A percentile compares a stretch with the other conserved stretches of the same genome.
Evolutionary conservation across 2,113 vertebrate species (phyloP).

Genomic region (Platichthys stellatus): DNA sequence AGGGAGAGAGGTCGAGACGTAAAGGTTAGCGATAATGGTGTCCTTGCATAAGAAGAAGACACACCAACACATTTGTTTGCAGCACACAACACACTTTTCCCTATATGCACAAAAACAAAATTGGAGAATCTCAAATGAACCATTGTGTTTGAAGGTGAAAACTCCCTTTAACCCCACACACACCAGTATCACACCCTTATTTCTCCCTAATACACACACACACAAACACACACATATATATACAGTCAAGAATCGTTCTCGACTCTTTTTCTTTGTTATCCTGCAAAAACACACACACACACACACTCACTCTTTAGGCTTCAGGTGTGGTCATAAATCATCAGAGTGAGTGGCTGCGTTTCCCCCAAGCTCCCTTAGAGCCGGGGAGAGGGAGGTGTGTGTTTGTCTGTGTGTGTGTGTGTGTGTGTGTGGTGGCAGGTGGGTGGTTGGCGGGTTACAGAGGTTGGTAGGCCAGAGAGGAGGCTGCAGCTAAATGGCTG

Average conservation of each 20-base stretch:
- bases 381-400: neutral
- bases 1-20: slow-evolving; percentile 38
- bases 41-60: slow-evolving; percentile 36
- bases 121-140: neutral
- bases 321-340: slow-evolving; percentile 80
- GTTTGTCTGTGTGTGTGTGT: too few relatives aligned
- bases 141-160: slow-evolving; percentile 5
- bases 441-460: neutral
- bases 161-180: neutral
- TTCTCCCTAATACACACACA: neutral
- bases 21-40: slow-evolving; percentile 49
- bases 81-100: neutral
- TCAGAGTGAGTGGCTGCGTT: slow-evolving; percentile 63
- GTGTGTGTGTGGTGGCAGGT: neutral
- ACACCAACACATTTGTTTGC: slow-evolving; percentile 9
- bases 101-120: neutral
- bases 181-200: neutral
- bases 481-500: slow-evolving; percentile 48
- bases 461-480: slow-evolving; percentile 19
- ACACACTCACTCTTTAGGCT: slow-evolving; percentile 37
- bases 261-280: too few relatives aligned
- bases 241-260: neutral
- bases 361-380: slow-evolving; percentile 32
- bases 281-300: slow-evolving; percentile 4
- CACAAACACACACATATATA: neutral